Percentiles rank a stretch among this genome's conserved stretches.
These are phyloP conservation scores for Palythoa grandiflora DNA, from an alignment of 92 coral and sea anemone species.

Conservation along the genomic window DNA sequence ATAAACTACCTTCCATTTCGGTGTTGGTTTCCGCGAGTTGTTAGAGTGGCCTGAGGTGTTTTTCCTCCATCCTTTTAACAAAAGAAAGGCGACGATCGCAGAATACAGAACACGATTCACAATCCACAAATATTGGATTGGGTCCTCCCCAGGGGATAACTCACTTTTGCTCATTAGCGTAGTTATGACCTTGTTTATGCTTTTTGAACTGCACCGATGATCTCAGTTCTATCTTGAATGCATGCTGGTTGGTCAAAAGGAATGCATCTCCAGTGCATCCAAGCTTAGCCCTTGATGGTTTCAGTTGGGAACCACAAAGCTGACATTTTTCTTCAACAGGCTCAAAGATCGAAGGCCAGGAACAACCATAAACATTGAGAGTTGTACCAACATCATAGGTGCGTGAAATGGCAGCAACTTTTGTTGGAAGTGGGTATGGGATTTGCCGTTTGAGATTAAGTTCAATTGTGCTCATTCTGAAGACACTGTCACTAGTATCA, in stretches of 20 bases:
- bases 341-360: slow-evolving; percentile 15
- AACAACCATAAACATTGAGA: background rate
- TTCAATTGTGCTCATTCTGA: slow-evolving; percentile 7
- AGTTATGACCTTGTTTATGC: no score
- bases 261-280: slow-evolving; percentile 19
- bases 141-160: no score
- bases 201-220: no score
- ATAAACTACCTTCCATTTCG: no score
- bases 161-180: no score
- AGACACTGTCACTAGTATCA: background rate
- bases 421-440: slow-evolving; percentile 1
- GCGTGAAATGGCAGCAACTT: background rate
- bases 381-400: slow-evolving; percentile 1
- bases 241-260: slow-evolving; percentile 23
- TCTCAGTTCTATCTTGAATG: background rate
- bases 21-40: no score
- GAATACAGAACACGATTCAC: no score
- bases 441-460: slow-evolving; percentile 6
- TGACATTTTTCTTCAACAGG: background rate
- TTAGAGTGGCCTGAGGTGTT: no score
- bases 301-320: slow-evolving; percentile 18
- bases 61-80: no score
- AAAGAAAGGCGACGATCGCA: no score
- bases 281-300: slow-evolving; percentile 4
- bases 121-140: no score